These are phyloP conservation scores for Corythornis vintsioides DNA, from an alignment of 2,113 vertebrate species.

Conservation along the genomic window DNA sequence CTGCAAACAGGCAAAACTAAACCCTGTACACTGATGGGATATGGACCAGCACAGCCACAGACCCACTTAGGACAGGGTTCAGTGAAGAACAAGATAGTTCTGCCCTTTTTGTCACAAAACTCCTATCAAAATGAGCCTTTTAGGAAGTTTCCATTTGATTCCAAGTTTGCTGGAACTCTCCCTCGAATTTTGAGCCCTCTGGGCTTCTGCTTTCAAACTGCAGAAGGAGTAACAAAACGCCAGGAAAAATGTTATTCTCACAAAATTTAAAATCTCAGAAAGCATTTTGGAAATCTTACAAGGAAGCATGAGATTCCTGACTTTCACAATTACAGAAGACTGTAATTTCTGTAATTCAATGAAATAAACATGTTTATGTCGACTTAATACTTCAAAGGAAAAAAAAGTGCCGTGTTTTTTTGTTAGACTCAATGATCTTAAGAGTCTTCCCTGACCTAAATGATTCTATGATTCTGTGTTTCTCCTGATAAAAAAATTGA, in stretches of 20 bases:
- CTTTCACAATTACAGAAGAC: background rate
- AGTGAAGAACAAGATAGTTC: background rate
- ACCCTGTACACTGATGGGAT: no score
- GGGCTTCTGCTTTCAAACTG: background rate
- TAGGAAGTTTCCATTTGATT: background rate
- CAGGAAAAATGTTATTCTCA: background rate
- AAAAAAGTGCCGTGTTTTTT: background rate
- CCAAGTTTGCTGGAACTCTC: background rate
- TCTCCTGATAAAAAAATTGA: background rate
- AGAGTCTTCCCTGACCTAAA: background rate
- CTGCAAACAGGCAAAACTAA: background rate
- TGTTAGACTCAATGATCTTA: background rate
- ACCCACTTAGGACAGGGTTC: background rate
- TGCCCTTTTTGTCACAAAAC: background rate
- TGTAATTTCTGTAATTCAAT: background rate
- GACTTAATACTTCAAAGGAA: background rate
- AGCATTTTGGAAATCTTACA: background rate
- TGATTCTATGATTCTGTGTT: background rate
- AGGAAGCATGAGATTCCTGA: background rate
- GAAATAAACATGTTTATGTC: background rate
- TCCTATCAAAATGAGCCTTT: background rate
- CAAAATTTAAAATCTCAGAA: background rate
- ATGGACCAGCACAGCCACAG: rapidly evolving
- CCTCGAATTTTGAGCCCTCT: background rate
- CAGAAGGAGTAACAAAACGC: background rate